Evolutionary conservation across 2,113 vertebrate species (phyloP), one percentile per base, ranked within the genome.

Genomic region (Tyto alba): DNA sequence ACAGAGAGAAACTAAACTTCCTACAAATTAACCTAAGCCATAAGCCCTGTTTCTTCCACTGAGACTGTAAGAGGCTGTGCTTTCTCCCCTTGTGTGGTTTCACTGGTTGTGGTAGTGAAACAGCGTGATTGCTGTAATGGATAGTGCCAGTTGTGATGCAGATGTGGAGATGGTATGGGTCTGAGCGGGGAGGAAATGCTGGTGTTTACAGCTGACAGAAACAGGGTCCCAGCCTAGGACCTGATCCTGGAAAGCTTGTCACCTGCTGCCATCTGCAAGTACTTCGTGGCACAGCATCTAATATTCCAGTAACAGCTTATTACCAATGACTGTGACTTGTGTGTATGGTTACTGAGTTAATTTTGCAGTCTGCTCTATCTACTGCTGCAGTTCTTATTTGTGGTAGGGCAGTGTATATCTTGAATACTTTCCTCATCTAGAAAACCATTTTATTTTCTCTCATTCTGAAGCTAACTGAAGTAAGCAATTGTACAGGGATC

Each of bases 261-360:
- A 80, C 91, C 59, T 95, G 80, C 93, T 96, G 93, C 95, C 91
- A 86, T 84, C 93, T 94, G 91, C 80, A 77, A 96, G 76, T 66
- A 4, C 32, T 83, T 60, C 10, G 50, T 57, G n/a, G 89, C 80
- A 79, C 83, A 88, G 75, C 86, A 92, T 74, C 76, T 19, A 9
- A 27, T 45, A 41, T 16, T 79, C 18, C 66, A 82, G 52, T 36
- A 43, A 23, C 40, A 68, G 62, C 48, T 89, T 60, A 53, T 56
- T 69, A 17, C 29, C 36, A 13, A 64, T 55, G 80, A 20, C 47
- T 0, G 0, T 57, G 63, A 20, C 34, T 23, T 20, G 16, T 56
- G 69, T 43, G 10, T 8, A 1, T 34, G 34, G 52, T 43, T 53
- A 3, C 6, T 59, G 81, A 43, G 43, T 55, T 75, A 5, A 4